Percentiles rank a stretch among this genome's conserved stretches.
These are phyloP conservation scores for Amphiprion clarkii DNA, from an alignment of 2,797 vertebrate genomes.

Conservation along the genomic window DNA sequence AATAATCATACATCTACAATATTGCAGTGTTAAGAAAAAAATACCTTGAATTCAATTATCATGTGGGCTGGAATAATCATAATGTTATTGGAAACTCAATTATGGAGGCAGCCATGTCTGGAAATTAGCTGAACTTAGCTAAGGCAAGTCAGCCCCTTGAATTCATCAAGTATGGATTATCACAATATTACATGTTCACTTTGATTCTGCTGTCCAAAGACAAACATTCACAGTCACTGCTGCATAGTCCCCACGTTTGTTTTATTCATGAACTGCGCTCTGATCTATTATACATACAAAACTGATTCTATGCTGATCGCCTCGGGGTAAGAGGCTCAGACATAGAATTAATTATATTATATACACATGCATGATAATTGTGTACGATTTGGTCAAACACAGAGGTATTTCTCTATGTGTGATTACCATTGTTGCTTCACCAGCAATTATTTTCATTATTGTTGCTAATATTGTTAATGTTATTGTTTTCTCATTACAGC, in stretches of 20 bases:
- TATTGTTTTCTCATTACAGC: constrained; percentile 82
- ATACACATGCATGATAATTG: constrained; percentile 99
- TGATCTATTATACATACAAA: constrained; percentile 99
- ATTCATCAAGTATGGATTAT: constrained; percentile 99
- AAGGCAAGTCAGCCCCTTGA: constrained; percentile 97
- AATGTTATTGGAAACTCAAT: constrained; percentile 99
- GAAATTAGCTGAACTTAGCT: constrained; percentile 99
- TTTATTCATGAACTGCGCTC: constrained; percentile 99
- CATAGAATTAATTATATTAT: constrained; percentile 99
- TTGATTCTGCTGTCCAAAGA: constrained; percentile 99
- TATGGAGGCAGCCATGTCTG: constrained; percentile 97
- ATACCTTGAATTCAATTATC: constrained; percentile 99
- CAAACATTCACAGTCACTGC: constrained; percentile 97
- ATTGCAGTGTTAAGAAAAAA: constrained; percentile 98
- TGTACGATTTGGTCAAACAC: constrained; percentile 96
- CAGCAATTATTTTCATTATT: constrained; percentile 85
- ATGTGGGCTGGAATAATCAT: constrained; percentile 99
- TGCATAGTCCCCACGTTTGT: constrained; percentile 95
- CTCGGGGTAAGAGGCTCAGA: constrained; percentile 93
- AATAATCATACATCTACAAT: constrained; percentile 99
- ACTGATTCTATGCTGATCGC: constrained; percentile 97
- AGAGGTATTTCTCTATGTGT: constrained; percentile 90
- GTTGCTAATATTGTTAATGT: constrained; percentile 83
- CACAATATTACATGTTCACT: constrained; percentile 99
- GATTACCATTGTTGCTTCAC: constrained; percentile 83